Evolutionary conservation across 2,888 invertebrate genomes (phyloP), one percentile per base, ranked within the genome.

Genomic region (Galerucella calmariensis): DNA sequence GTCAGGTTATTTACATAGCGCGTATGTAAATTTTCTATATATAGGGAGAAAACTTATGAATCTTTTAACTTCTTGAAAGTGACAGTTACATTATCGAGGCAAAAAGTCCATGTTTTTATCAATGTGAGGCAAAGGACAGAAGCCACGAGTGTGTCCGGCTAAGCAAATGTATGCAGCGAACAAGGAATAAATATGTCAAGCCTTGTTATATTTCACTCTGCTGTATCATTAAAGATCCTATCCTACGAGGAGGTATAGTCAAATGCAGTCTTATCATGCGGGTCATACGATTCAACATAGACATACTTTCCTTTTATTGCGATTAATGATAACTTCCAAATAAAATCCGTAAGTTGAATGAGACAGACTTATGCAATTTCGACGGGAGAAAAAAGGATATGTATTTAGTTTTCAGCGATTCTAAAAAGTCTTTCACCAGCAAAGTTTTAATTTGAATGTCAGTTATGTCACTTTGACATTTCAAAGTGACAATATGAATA

Each of bases 1-100:
- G 71, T 71, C 65, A 66, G 65, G 71, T 58, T 66, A 70, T 74
- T 74, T 68, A 65, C 74, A 74, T 70, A 61, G 35, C 35, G 8
- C 5, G 67, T 67, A 62, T 71, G 71, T 71, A 71, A 71, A 71
- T 71, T 71, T 46, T 56, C 65, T 65, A 16, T 71, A 20, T 20
- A 71, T 66, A 62, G 58, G 44, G 71, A 20, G 53, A 71, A 44
- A 24, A 58, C 66, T 71, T 71, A 71, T 71, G 71, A 71, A 71
- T 71, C 71, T 58, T 24, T 46, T 24, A 44, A 66, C 58, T 71
- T 58, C 65, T 71, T 58, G 65, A 71, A 66, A 71, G 65, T 58
- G 71, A 71, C 71, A 71, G 71, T 65, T 71, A 71, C 71, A 71
- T 71, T 71, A 71, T 70, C 53, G 16, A 1, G 24, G 51, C 41